phyloP scores from a whole-genome alignment of 2,797 vertebrate species.

The Tapirus indicus region DNA sequence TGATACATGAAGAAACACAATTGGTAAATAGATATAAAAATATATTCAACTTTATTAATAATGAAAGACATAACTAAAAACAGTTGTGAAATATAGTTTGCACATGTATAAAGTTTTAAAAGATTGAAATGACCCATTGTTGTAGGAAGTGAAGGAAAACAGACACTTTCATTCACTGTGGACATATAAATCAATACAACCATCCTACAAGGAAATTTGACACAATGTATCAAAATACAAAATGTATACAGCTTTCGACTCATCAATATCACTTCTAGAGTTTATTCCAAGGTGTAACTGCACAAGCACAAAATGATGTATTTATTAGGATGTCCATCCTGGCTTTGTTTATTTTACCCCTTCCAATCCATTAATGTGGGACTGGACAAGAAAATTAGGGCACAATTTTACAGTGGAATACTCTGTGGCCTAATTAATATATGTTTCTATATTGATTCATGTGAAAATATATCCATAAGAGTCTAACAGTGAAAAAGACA shows the following conservation, averaged over 20 bases:
- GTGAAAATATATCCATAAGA: not conserved
- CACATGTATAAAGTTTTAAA: not conserved
- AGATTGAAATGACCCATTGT: not conserved
- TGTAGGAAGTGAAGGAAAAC: not conserved
- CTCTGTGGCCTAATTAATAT: not conserved
- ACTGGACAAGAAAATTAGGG: not conserved
- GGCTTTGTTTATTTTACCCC: not conserved
- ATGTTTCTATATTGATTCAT: not conserved
- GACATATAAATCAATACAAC: not conserved
- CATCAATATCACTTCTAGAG: not conserved
- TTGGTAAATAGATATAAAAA: constrained; percentile 13
- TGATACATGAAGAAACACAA: not conserved
- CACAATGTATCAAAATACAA: not conserved
- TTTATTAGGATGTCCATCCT: not conserved
- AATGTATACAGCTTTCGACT: not conserved
- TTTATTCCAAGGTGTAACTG: not conserved
- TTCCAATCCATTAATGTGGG: not conserved
- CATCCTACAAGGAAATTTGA: not conserved
- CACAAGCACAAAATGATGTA: not conserved
- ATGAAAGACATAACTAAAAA: not conserved
- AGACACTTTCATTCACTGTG: not conserved
- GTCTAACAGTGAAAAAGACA: not conserved
- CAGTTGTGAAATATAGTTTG: not conserved
- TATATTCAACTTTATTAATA: not conserved
- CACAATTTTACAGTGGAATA: not conserved